These are phyloP conservation scores for Corythornis vintsioides DNA, from an alignment of 2,113 vertebrate species.

Conservation along the genomic window DNA sequence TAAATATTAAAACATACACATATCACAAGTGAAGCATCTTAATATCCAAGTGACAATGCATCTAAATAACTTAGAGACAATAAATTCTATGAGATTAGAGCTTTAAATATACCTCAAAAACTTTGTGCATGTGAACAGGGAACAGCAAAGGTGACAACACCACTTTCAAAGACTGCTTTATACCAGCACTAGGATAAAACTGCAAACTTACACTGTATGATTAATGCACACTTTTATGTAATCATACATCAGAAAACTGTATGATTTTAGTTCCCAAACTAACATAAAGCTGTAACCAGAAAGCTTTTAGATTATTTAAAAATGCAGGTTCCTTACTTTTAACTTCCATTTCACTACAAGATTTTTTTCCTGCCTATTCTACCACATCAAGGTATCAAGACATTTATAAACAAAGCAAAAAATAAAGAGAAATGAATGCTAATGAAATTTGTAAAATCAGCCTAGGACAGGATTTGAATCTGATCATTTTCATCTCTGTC, in stretches of 20 bases:
- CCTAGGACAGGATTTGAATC: background rate
- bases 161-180: background rate
- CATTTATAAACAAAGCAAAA: background rate
- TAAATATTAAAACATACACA: background rate
- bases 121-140: background rate
- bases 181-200: background rate
- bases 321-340: background rate
- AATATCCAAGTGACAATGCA: background rate
- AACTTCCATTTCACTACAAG: background rate
- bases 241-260: background rate
- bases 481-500: background rate
- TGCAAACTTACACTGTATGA: background rate
- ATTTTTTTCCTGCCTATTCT: background rate
- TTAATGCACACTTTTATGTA: background rate
- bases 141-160: background rate
- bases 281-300: background rate
- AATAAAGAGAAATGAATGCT: background rate
- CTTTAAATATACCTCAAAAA: background rate
- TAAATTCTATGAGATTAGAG: background rate
- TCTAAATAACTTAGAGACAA: background rate
- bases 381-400: background rate
- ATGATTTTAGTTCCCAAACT: background rate
- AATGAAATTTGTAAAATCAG: background rate
- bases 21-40: background rate
- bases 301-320: background rate